phyloP scores from a whole-genome alignment of 2,797 vertebrate species.

The Pseudomugil tenellus region DNA sequence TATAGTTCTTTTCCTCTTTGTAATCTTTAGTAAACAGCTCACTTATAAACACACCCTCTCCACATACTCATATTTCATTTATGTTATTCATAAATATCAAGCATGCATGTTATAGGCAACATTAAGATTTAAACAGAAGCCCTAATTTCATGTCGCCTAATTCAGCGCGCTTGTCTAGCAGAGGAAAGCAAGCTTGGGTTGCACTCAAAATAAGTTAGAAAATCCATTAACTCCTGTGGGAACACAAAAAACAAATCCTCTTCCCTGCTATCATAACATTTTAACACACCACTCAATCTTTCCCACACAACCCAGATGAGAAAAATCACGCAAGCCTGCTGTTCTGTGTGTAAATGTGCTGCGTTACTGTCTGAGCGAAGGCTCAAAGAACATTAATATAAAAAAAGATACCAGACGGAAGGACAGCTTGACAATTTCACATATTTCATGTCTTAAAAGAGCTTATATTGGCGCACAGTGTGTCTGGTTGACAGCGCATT shows the following conservation, averaged over 20 bases:
- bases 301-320: constrained; percentile 19
- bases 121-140: constrained; percentile 2
- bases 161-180: not conserved
- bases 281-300: constrained; percentile 14
- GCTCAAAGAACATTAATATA: constrained; percentile 1
- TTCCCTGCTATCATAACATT: constrained; percentile 6
- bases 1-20: not conserved
- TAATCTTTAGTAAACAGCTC: not conserved
- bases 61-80: not conserved
- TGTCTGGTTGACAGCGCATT: not conserved
- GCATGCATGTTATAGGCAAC: not conserved
- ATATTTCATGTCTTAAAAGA: constrained; percentile 11
- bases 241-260: not conserved
- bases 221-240: constrained; percentile 12
- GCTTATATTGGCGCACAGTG: not conserved
- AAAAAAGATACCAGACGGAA: constrained; percentile 15
- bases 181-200: not conserved
- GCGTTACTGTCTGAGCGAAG: constrained; percentile 14
- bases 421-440: constrained; percentile 7
- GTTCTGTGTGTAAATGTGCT: constrained; percentile 17
- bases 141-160: constrained; percentile 1
- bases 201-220: constrained; percentile 16
- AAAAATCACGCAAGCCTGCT: constrained; percentile 14
- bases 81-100: constrained; percentile 5
- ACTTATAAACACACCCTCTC: not conserved